Percentiles rank a stretch among this genome's conserved stretches.
Conservation (phyloP, 2,888 invertebrate genomes). For the Microplitis manilae region DNA sequence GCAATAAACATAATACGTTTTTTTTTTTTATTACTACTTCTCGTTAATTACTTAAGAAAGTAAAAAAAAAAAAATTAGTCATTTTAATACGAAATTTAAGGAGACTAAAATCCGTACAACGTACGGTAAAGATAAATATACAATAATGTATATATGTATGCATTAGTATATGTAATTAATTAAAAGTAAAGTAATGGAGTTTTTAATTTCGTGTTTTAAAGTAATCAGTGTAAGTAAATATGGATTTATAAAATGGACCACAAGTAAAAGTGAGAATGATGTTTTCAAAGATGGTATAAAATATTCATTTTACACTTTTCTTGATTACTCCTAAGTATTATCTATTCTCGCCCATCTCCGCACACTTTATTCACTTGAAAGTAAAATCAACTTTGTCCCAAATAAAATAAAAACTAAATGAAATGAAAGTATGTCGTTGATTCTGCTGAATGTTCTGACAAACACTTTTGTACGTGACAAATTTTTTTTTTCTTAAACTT, state of each 20-base stretch:
- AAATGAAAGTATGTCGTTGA: slow-evolving; percentile 30
- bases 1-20: neutral
- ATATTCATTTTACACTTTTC: slow-evolving; percentile 48
- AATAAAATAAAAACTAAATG: slow-evolving; percentile 17
- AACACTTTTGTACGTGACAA: slow-evolving; percentile 20
- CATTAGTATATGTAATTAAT: too few relatives aligned
- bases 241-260: neutral
- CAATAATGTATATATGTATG: too few relatives aligned
- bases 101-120: too few relatives aligned
- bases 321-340: slow-evolving; percentile 48
- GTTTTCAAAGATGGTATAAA: slow-evolving; percentile 42
- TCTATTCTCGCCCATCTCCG: slow-evolving; percentile 8
- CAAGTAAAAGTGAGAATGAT: slow-evolving; percentile 40
- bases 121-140: too few relatives aligned
- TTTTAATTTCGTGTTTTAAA: neutral
- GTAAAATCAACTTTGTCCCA: slow-evolving; percentile 16
- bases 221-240: slow-evolving; percentile 2
- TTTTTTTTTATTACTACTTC: slow-evolving; percentile 8
- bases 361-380: slow-evolving; percentile 16
- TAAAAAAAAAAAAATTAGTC: neutral
- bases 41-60: neutral
- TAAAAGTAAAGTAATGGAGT: neutral
- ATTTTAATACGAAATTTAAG: too few relatives aligned
- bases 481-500: slow-evolving; percentile 3
- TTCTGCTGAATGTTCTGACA: slow-evolving; percentile 19